Percentiles rank a stretch among this genome's conserved stretches.
phyloP scores from a whole-genome alignment of 2,113 vertebrate species.

The Poeciliopsis occidentalis region DNA sequence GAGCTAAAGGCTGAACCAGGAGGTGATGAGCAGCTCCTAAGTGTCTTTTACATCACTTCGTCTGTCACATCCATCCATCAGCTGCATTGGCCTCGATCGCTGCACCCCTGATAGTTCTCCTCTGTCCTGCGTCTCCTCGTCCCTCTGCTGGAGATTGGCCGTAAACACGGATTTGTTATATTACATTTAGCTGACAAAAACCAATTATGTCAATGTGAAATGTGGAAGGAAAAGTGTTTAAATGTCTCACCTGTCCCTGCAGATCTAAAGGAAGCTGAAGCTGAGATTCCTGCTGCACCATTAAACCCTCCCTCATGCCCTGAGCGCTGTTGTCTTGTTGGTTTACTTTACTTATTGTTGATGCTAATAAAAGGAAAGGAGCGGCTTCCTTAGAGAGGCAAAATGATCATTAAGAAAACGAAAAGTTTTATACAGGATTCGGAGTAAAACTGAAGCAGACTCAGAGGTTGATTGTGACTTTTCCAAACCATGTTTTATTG shows the following conservation, averaged over 20 bases:
- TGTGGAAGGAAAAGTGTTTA: conserved; percentile 15
- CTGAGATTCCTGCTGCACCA: neutral
- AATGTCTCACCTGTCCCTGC: conserved; percentile 22
- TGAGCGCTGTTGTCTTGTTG: neutral
- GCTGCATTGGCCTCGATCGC: conserved; percentile 12
- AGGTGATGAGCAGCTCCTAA: conserved; percentile 23
- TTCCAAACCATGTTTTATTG: too few species aligned
- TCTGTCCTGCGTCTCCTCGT: conserved; percentile 12
- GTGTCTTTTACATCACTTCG: conserved; percentile 50
- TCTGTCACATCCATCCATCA: conserved; percentile 48
- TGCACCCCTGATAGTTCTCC: conserved; percentile 7
- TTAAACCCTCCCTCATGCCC: neutral
- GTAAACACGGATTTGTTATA: conserved; percentile 22
- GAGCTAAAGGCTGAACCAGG: conserved; percentile 25
- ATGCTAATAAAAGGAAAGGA: conserved; percentile 12
- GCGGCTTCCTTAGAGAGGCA: neutral
- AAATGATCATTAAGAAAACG: too few species aligned
- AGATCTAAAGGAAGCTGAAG: conserved; percentile 11
- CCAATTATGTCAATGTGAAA: conserved; percentile 8
- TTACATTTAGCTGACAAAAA: conserved; percentile 13
- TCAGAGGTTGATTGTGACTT: too few species aligned
- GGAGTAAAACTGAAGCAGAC: too few species aligned
- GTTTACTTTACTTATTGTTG: neutral
- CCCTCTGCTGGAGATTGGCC: conserved; percentile 8
- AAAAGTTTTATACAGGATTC: too few species aligned